Base-by-base conservation (phyloP, 1,140 invertebrate species). In the Berghia stephanieae region DNA sequence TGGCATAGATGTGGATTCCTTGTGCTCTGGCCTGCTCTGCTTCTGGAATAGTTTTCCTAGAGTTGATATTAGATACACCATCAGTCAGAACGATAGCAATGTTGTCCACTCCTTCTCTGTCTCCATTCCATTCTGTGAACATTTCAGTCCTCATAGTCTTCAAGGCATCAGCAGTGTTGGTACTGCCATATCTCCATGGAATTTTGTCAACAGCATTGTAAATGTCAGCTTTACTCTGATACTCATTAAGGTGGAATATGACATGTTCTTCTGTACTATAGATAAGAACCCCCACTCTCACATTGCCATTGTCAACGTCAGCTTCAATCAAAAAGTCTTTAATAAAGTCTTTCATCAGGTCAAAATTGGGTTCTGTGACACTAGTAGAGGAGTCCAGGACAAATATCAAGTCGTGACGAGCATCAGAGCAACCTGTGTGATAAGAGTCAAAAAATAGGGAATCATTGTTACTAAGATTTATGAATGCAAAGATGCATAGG, bases 311-410 rank as follows among this genome's bases (percentile, higher is more conserved):
- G 16, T 79, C 78, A 52, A 84, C 80, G 55, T 81, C 74, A 27
- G 63, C 71, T 21, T 78, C 55, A 10, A 42, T 21, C 16, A 83
- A 66, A 49, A 85, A 78, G 42, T 79, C 40, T 72, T 83, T 83
- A 6, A 81, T 43, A 40, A 85, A 85, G 27, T 82, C 57, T 40
- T 82, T 43, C 78, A 84, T 79, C 24, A 60, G 27, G 68, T 74
- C 46, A 72, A 83, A 86, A 44, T 84, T 83, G 21, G 66, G 46
- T 73, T 71, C 55, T 24, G 78, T 78, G 43, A 85, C 80, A 42
- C 84, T 85, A n/a, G 82, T 80, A 13, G 85, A 86, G 10, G 84
- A 78, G 55, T 86, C 85, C 70, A 86, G 44, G 1, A 81, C 46
- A 27, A 84, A 81, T 8, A 82, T 78, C 21, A 83, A 31, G 46